Evolutionary conservation across 1,140 invertebrate species (phyloP).

Genomic region (Heliothis subflexa): DNA sequence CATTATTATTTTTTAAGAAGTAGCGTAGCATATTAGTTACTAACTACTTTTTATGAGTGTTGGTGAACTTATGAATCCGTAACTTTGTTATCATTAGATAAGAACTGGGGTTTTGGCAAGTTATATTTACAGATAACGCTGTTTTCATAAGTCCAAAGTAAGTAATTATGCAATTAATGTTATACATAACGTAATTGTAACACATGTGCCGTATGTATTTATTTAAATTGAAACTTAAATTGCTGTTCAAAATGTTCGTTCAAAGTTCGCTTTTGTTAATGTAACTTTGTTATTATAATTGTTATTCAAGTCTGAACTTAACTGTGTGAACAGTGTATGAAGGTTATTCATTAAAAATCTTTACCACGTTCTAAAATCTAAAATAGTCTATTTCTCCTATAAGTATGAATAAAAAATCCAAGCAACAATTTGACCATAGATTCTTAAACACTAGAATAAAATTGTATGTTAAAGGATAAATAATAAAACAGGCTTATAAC

Average conservation of each 20-base stretch:
- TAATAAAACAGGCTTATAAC: too few relatives aligned
- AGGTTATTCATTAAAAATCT: too few relatives aligned
- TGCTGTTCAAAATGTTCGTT: background rate
- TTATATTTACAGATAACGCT: constrained; percentile 49
- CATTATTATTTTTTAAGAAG: constrained; percentile 24
- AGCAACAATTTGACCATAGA: too few relatives aligned
- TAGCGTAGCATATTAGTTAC: constrained; percentile 13
- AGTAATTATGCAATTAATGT: constrained; percentile 64
- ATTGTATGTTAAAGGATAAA: too few relatives aligned
- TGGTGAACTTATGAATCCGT: constrained; percentile 1
- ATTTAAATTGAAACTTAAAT: constrained; percentile 4
- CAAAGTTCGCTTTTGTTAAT: background rate
- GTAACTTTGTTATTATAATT: background rate
- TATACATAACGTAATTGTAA: constrained; percentile 45
- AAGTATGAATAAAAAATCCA: too few relatives aligned
- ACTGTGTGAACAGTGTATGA: too few relatives aligned
- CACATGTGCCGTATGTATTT: constrained; percentile 25
- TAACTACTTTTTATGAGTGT: constrained; percentile 2
- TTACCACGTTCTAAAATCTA: too few relatives aligned
- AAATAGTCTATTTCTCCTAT: too few relatives aligned
- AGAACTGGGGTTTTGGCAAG: constrained; percentile 51
- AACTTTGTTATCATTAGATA: constrained; percentile 41
- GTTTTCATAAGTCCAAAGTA: constrained; percentile 63
- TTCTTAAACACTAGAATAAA: too few relatives aligned
- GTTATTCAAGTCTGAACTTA: too few relatives aligned